Conservation (phyloP, 2,797 vertebrate species). For the Rousettus madagascariensis region DNA sequence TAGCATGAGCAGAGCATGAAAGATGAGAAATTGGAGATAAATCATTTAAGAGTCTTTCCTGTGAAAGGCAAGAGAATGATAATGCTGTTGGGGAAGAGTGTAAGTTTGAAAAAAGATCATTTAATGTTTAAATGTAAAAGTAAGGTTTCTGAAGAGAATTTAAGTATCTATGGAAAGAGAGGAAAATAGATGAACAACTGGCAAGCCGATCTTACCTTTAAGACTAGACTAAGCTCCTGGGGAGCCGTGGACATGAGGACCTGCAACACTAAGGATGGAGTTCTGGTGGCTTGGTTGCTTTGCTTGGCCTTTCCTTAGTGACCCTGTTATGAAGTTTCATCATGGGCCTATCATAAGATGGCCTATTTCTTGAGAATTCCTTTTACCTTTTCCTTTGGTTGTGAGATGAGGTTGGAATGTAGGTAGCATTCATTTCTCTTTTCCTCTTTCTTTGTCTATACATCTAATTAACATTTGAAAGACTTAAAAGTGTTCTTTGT, state of each 20-base stretch:
- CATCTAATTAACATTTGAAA: not conserved
- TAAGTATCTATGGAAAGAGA: not conserved
- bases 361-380: not conserved
- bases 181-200: not conserved
- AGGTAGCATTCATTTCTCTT: not conserved
- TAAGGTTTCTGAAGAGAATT: not conserved
- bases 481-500: not conserved
- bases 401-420: not conserved
- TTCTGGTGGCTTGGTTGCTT: not conserved
- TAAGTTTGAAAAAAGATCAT: not conserved
- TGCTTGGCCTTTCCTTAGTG: not conserved
- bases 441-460: not conserved
- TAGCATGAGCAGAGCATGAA: not conserved
- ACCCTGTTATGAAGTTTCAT: not conserved
- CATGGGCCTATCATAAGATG: rapidly evolving
- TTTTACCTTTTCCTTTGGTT: not conserved
- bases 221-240: not conserved
- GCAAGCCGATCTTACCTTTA: not conserved
- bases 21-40: not conserved
- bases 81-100: not conserved
- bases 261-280: rapidly evolving
- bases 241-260: not conserved
- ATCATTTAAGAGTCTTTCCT: not conserved
- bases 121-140: not conserved
- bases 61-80: no score